Evolutionary conservation across 2,888 invertebrate species (phyloP), one percentile per base, ranked within the genome.

Genomic region (Lobophora halterata): DNA sequence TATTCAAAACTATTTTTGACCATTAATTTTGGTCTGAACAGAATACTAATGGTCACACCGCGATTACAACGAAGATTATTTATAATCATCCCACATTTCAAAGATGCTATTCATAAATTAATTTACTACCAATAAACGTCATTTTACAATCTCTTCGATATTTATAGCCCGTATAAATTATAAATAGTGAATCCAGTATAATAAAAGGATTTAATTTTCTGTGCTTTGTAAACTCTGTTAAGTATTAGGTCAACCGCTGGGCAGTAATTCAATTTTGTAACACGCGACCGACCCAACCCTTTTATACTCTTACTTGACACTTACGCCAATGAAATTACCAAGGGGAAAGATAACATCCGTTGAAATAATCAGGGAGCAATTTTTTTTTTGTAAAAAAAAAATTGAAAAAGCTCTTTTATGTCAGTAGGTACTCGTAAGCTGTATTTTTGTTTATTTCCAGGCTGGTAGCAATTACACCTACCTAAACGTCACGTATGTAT

Each of bases 121-220:
- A 78, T 72, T 75, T 74, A 80, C 47, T 61, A 59, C 53, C 67
- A 61, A 65, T 75, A 67, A 73, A 73, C 51, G 71, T 75, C 71
- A 61, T 62, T 67, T 65, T 55, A 55, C 51, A 59, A 61, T 58
- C 61, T 55, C 43, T 47, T 34, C 39, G 36, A 49, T 65, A 74
- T 76, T 74, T 70, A 70, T 70, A 45, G 49, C 65, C 65, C 61
- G 61, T 51, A 49, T 35, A 41, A n/a, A 42, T 42, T 41, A 26
- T 26, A 49, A 46, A 49, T 44, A 52, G 49, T 40, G 23, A 21
- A 23, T 8, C 37, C 25, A 33, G 17, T 31, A 46, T 46, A 39
- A 49, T 46, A 46, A 37, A 36, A 38, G 35, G 14, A 32, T 35
- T 34, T 35, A 29, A 25, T 21, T 45, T 28, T 13, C 6, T 18